phyloP scores from a whole-genome alignment of 2,113 vertebrate genomes.

The Cacatua alba region DNA sequence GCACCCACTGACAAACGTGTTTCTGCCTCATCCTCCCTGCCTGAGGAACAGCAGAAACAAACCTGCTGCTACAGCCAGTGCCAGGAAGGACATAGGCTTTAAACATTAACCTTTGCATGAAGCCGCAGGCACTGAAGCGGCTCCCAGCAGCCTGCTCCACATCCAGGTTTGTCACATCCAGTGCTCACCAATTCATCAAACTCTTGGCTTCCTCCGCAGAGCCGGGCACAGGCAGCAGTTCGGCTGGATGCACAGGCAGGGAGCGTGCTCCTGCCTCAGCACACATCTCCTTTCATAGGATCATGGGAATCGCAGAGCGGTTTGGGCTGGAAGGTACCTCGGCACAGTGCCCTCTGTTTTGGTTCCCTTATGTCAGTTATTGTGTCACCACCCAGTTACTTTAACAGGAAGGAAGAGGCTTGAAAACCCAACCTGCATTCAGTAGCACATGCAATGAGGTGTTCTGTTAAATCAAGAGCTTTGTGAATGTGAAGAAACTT shows the following conservation, averaged over 20 bases:
- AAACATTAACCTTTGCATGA: accelerated
- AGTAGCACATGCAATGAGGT: not conserved
- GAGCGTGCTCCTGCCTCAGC: accelerated
- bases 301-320: not conserved
- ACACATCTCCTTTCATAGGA: not conserved
- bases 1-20: not conserved
- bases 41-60: not conserved
- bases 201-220: accelerated
- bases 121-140: not conserved
- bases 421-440: not conserved
- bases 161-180: not conserved
- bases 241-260: not conserved
- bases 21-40: not conserved
- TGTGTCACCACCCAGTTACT: not conserved
- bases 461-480: not conserved
- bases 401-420: constrained; percentile 59
- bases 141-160: not conserved
- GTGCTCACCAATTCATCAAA: not conserved
- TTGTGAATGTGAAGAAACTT: not conserved
- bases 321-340: not conserved
- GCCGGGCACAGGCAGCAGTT: not conserved
- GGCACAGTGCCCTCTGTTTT: not conserved
- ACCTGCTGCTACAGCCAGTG: not conserved
- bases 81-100: not conserved
- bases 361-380: not conserved